Percentiles rank a stretch among this genome's conserved stretches.
Evolutionary conservation across 1,140 invertebrate genomes (phyloP).

Genomic region (Cataglyphis hispanica): DNA sequence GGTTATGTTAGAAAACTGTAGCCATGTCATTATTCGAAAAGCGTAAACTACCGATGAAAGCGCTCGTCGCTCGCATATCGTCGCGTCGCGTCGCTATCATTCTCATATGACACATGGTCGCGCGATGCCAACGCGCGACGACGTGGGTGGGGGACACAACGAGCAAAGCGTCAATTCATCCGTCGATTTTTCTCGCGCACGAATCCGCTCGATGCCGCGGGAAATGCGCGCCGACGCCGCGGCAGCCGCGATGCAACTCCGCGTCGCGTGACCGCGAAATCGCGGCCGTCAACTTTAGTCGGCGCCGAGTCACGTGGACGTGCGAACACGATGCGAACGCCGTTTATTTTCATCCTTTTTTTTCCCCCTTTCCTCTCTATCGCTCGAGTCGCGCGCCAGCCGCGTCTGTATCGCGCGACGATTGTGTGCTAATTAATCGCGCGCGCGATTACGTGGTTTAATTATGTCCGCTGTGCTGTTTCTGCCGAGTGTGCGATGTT

Average conservation of each 20-base stretch:
- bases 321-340: conserved; percentile 21
- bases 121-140: neutral
- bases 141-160: conserved; percentile 8
- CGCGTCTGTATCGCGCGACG: neutral
- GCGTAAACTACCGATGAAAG: neutral
- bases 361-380: too few relatives aligned
- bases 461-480: neutral
- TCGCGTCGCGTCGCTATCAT: neutral
- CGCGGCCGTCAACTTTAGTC: conserved; percentile 54
- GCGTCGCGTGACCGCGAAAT: conserved; percentile 48
- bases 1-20: neutral
- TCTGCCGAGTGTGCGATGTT: neutral
- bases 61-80: neutral
- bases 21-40: conserved; percentile 6
- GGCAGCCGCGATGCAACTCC: conserved; percentile 12
- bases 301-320: conserved; percentile 57
- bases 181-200: conserved; percentile 4
- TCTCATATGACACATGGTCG: conserved; percentile 22
- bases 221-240: too few relatives aligned
- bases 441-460: neutral
- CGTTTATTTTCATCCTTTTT: neutral
- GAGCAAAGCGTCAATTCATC: neutral
- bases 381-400: too few relatives aligned
- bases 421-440: neutral
- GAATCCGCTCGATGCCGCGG: neutral